These are phyloP conservation scores for Elgaria multicarinata DNA, from an alignment of 2,113 vertebrate species.

Conservation along the genomic window DNA sequence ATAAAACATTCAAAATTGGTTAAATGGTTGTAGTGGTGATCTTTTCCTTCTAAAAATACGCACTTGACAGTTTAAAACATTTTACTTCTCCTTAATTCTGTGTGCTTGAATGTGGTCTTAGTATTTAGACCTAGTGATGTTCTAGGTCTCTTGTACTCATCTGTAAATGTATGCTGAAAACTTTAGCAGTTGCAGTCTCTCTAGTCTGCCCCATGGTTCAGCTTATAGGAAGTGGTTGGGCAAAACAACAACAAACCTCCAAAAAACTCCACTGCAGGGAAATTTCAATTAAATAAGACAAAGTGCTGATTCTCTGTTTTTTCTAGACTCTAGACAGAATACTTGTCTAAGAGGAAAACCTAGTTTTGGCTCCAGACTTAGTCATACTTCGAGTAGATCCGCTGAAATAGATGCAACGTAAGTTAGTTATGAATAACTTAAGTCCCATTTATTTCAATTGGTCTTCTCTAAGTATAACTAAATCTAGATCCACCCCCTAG, in stretches of 20 bases:
- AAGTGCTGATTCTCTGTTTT: background rate
- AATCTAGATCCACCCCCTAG: no score
- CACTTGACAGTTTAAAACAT: background rate
- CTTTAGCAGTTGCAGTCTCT: background rate
- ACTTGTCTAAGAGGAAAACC: background rate
- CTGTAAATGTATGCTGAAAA: background rate
- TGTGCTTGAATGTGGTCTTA: background rate
- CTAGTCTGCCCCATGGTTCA: background rate
- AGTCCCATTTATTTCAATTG: background rate
- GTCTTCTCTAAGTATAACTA: no score
- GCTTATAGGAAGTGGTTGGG: background rate
- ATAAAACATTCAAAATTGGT: background rate
- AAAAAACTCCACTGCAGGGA: background rate
- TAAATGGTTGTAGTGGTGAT: slow-evolving; percentile 15
- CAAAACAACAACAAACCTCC: no score
- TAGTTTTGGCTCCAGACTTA: background rate
- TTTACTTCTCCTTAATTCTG: background rate
- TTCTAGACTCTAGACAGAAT: background rate
- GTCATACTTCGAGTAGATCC: no score
- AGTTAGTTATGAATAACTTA: background rate
- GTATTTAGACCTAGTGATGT: background rate
- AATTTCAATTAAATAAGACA: background rate
- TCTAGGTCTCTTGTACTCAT: no score
- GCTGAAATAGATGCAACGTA: no score
- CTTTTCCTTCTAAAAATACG: background rate